A percentile compares a stretch with the other conserved stretches of the same genome.
phyloP scores from a whole-genome alignment of 2,888 invertebrate species.

The Philereme vetulata region DNA sequence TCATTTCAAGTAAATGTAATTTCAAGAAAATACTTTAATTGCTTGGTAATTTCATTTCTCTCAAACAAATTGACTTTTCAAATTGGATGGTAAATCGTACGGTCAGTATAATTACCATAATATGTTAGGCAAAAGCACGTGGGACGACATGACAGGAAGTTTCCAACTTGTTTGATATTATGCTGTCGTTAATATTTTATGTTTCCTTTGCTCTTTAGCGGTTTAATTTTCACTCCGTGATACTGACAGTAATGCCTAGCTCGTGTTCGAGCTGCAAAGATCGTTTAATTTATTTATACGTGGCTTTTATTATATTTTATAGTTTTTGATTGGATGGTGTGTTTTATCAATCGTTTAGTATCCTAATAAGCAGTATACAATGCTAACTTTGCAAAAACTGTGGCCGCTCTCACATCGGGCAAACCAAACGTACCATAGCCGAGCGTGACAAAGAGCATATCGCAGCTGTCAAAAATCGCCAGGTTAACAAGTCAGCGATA shows the following conservation, averaged over 20 bases:
- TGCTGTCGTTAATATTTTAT: constrained; percentile 31
- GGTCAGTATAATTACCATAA: neutral
- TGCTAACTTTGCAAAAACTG: too few relatives aligned
- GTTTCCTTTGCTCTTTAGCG: constrained; percentile 28
- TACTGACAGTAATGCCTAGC: constrained; percentile 11
- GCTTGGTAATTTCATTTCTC: neutral
- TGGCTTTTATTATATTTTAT: too few relatives aligned
- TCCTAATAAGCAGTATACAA: too few relatives aligned
- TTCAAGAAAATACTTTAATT: too few relatives aligned
- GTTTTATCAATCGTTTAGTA: too few relatives aligned
- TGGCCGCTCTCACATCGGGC: too few relatives aligned
- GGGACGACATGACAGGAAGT: constrained; percentile 22
- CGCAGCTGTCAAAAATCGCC: too few relatives aligned
- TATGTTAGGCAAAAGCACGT: constrained; percentile 15
- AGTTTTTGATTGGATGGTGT: too few relatives aligned
- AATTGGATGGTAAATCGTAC: constrained; percentile 10
- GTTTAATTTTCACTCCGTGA: constrained; percentile 21
- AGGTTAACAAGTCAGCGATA: too few relatives aligned
- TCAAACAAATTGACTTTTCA: neutral
- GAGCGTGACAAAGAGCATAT: too few relatives aligned
- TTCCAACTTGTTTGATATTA: constrained; percentile 14
- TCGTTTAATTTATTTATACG: constrained; percentile 13
- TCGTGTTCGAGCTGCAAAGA: constrained; percentile 6
- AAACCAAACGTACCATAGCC: too few relatives aligned
- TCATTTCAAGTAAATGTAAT: too few relatives aligned